Conservation (phyloP, 2,888 invertebrate species). For the Sialis fuliginosa region DNA sequence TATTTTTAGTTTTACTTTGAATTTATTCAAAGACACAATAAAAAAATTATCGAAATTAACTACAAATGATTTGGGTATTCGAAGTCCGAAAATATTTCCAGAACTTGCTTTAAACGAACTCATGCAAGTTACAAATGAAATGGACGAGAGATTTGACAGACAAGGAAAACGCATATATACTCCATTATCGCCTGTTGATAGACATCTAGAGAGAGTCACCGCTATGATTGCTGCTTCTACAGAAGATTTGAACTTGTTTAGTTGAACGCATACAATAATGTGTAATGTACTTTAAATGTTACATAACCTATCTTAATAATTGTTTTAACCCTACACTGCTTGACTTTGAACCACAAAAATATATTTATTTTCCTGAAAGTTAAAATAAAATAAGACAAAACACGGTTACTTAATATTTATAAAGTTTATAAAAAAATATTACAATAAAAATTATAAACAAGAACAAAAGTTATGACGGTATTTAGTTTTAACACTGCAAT, state of each 20-base stretch:
- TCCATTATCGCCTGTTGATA: conserved; percentile 10
- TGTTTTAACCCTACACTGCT: no score
- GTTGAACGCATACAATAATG: no score
- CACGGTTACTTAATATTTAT: no score
- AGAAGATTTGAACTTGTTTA: conserved; percentile 1
- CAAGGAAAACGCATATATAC: conserved; percentile 7
- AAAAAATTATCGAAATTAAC: conserved; percentile 11
- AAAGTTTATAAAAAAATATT: no score
- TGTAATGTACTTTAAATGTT: no score
- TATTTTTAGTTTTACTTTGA: conserved; percentile 14
- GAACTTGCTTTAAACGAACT: conserved; percentile 13
- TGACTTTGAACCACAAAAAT: no score
- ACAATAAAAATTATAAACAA: no score
- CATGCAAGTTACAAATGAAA: neutral
- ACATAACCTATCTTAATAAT: no score
- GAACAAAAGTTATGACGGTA: no score
- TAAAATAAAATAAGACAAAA: no score
- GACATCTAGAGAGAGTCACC: conserved; percentile 11
- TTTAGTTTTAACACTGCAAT: neutral
- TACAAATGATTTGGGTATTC: conserved; percentile 11
- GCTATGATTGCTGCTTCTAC: conserved; percentile 11
- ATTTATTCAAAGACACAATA: conserved; percentile 16
- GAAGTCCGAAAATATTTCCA: conserved; percentile 12
- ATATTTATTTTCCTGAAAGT: no score
- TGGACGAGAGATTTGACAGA: conserved; percentile 2